phyloP scores from a whole-genome alignment of 2,113 vertebrate species.

The Pavo muticus region DNA sequence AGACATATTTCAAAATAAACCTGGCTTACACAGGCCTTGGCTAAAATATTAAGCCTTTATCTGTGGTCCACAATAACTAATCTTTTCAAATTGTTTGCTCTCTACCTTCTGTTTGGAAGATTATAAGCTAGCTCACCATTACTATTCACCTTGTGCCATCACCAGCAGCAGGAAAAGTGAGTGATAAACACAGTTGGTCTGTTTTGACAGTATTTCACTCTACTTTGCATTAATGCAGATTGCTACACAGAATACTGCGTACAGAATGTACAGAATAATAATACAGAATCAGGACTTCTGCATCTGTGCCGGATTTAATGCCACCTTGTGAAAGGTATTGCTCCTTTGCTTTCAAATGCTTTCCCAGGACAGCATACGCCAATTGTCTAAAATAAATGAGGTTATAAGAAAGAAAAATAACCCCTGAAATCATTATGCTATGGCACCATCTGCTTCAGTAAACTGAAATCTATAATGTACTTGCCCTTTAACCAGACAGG shows the following conservation, averaged over 20 bases:
- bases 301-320: constrained; percentile 19
- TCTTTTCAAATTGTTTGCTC: constrained; percentile 65
- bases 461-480: background rate
- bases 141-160: constrained; percentile 64
- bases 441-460: background rate
- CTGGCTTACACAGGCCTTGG: constrained; percentile 60
- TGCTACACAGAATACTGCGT: background rate
- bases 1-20: constrained; percentile 72
- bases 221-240: constrained; percentile 19
- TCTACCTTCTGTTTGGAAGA: constrained; percentile 58
- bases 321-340: background rate
- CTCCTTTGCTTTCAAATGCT: constrained; percentile 8
- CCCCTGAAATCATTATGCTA: background rate
- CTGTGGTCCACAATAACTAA: constrained; percentile 67
- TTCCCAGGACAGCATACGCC: background rate
- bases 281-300: background rate
- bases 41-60: constrained; percentile 73
- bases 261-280: background rate
- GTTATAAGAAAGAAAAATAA: constrained; percentile 19
- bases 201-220: constrained; percentile 31
- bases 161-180: constrained; percentile 44
- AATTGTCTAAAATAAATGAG: background rate
- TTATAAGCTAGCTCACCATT: constrained; percentile 60
- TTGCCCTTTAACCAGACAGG: background rate
- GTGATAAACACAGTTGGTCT: constrained; percentile 39